Evolutionary conservation across 2,888 invertebrate species (phyloP).

Genomic region (Penaeus monodon): DNA sequence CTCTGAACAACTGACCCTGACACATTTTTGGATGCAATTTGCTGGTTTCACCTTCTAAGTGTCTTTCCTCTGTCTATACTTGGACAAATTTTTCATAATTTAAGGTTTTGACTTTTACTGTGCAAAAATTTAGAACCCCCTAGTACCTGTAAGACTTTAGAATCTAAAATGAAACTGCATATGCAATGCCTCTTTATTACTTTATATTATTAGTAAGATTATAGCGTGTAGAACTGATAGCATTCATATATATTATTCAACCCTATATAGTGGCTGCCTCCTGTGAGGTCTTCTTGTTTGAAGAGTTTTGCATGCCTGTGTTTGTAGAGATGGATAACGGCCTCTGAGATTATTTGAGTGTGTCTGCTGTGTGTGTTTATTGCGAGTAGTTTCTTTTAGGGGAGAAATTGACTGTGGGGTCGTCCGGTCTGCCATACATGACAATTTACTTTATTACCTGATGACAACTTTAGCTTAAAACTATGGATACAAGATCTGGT

Average conservation of each 20-base stretch:
- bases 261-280: constrained; percentile 42
- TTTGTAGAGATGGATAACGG: constrained; percentile 34
- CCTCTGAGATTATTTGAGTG: constrained; percentile 49
- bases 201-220: constrained; percentile 55
- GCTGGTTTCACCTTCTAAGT: constrained; percentile 57
- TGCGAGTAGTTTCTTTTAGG: constrained; percentile 44
- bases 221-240: constrained; percentile 60
- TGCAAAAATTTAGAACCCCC: constrained; percentile 50
- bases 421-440: constrained; percentile 52
- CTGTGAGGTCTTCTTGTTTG: constrained; percentile 48
- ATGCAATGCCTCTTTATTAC: constrained; percentile 61
- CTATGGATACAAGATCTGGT: constrained; percentile 47
- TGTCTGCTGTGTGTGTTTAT: constrained; percentile 55
- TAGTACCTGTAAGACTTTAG: constrained; percentile 60
- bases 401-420: constrained; percentile 52
- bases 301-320: constrained; percentile 60
- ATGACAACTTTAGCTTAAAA: constrained; percentile 20
- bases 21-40: constrained; percentile 47
- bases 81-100: constrained; percentile 45
- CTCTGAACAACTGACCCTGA: constrained; percentile 45
- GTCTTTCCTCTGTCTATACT: constrained; percentile 58
- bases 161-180: constrained; percentile 61
- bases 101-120: constrained; percentile 46
- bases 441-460: constrained; percentile 40
- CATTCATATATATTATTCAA: constrained; percentile 60